Conservation (phyloP, 2,797 vertebrate genomes). For the Gadopsis marmoratus region DNA sequence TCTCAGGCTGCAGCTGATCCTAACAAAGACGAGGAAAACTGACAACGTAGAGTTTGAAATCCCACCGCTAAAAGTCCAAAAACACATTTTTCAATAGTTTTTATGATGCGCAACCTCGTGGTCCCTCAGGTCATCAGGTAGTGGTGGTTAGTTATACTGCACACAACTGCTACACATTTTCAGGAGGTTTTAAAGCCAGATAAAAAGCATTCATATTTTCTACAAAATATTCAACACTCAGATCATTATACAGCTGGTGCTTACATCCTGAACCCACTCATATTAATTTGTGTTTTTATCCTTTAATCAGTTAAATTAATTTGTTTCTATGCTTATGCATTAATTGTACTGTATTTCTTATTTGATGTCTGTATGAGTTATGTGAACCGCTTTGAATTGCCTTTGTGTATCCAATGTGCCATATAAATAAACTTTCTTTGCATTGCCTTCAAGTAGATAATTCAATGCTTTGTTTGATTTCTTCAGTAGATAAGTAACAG, state of each 20-base stretch:
- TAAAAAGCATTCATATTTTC: neutral
- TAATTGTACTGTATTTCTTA: neutral
- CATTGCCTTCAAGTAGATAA: slow-evolving; percentile 10
- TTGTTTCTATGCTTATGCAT: neutral
- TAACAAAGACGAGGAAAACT: slow-evolving; percentile 18
- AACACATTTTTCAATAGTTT: neutral
- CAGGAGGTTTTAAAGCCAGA: neutral
- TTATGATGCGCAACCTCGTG: neutral
- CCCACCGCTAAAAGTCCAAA: neutral
- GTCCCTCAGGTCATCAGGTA: neutral
- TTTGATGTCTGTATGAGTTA: neutral
- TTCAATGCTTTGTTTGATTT: slow-evolving; percentile 31
- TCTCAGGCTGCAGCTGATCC: slow-evolving; percentile 22
- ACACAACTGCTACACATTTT: neutral
- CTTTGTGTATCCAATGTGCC: slow-evolving; percentile 16
- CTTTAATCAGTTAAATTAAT: neutral
- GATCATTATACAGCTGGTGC: neutral
- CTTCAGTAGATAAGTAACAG: neutral
- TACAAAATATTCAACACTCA: neutral
- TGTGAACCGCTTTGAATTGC: neutral
- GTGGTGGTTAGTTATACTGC: neutral
- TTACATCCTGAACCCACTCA: neutral
- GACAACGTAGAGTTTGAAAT: slow-evolving; percentile 16
- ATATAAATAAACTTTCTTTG: slow-evolving; percentile 10
- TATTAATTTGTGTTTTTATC: neutral